Conservation (phyloP, 2,113 vertebrate genomes). For the Bungarus multicinctus region DNA sequence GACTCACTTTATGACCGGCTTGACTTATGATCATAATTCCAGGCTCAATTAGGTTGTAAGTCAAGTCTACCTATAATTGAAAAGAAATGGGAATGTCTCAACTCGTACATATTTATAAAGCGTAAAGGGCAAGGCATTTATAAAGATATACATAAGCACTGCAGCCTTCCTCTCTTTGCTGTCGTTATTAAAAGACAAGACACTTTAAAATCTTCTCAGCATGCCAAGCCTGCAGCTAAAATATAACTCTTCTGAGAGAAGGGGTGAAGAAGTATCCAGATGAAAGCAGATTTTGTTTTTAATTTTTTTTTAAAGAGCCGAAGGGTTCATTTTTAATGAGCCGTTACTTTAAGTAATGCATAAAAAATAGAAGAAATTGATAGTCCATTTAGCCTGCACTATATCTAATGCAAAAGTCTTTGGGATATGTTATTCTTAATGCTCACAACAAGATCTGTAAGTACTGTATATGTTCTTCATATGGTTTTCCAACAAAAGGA, state of each 20-base stretch:
- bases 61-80: neutral
- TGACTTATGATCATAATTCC: neutral
- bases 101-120: conserved; percentile 35
- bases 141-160: conserved; percentile 19
- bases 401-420: conserved; percentile 96
- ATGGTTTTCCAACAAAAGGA: conserved; percentile 46
- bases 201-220: conserved; percentile 72
- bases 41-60: neutral
- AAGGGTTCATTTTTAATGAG: conserved; percentile 99
- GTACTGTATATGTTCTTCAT: conserved; percentile 65
- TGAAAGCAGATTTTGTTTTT: conserved; percentile 82
- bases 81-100: conserved; percentile 18
- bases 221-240: conserved; percentile 85
- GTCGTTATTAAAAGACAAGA: conserved; percentile 43
- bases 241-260: conserved; percentile 82
- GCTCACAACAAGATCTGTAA: conserved; percentile 93
- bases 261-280: conserved; percentile 89
- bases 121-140: conserved; percentile 25
- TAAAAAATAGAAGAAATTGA: conserved; percentile 99
- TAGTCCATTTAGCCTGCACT: conserved; percentile 95
- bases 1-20: neutral
- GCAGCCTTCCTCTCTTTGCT: conserved; percentile 17
- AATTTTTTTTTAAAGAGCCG: conserved; percentile 70
- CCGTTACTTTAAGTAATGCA: conserved; percentile 99
- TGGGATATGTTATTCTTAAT: conserved; percentile 96